Evolutionary conservation across 2,113 vertebrate species (phyloP).

Genomic region (Ochotona curzoniae): DNA sequence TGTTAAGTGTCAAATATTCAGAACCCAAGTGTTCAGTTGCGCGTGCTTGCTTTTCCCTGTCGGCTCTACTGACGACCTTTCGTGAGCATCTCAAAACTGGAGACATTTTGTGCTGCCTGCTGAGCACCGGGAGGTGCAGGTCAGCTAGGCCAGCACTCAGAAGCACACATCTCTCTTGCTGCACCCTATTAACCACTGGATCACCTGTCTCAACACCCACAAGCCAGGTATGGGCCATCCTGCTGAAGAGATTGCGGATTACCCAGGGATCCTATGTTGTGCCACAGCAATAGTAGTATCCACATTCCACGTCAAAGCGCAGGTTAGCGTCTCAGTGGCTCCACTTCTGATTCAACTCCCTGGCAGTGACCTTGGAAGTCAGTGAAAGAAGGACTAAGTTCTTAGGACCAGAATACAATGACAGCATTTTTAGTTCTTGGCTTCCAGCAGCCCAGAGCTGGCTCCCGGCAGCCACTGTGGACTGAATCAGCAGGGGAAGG

Average conservation of each 20-base stretch:
- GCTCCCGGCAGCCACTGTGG: no score
- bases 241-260: not conserved
- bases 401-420: not conserved
- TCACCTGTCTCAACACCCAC: not conserved
- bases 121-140: not conserved
- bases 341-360: no score
- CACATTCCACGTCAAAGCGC: no score
- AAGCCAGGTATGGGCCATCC: not conserved
- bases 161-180: not conserved
- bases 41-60: not conserved
- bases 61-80: not conserved
- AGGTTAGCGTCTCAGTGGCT: no score
- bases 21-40: constrained; percentile 28
- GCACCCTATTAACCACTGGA: rapidly evolving
- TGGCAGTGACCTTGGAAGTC: no score
- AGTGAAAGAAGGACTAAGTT: no score
- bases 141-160: not conserved
- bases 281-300: no score
- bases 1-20: constrained; percentile 55
- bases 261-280: no score
- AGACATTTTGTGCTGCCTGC: not conserved
- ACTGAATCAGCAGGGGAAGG: not conserved
- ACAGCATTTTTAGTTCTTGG: no score
- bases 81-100: constrained; percentile 15
- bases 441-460: no score